A percentile compares a stretch with the other conserved stretches of the same genome.
phyloP scores from a whole-genome alignment of 2,888 invertebrate species.

The Lottia scabra region DNA sequence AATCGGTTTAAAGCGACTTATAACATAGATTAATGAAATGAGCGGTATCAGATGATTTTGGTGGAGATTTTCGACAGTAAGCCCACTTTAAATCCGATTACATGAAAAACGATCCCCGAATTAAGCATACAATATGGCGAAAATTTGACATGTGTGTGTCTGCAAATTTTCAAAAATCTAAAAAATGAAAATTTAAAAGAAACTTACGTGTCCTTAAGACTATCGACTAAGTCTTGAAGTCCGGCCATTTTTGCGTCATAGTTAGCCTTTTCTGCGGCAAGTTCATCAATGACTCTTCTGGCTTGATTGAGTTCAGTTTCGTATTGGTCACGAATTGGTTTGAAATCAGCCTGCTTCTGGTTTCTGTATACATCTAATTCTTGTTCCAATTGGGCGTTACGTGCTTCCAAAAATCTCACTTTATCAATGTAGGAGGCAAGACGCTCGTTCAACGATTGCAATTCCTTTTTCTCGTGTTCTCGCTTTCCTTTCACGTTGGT shows the following conservation, averaged over 20 bases:
- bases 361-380: slow-evolving; percentile 60
- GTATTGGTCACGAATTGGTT: slow-evolving; percentile 67
- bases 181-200: not conserved
- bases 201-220: slow-evolving; percentile 47
- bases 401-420: slow-evolving; percentile 66
- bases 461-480: slow-evolving; percentile 71
- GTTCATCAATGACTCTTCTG: slow-evolving; percentile 69
- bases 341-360: slow-evolving; percentile 56
- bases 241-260: slow-evolving; percentile 69
- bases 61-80: too few relatives aligned
- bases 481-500: slow-evolving; percentile 68
- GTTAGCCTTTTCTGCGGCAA: slow-evolving; percentile 69
- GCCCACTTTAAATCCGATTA: too few relatives aligned
- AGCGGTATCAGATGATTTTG: too few relatives aligned
- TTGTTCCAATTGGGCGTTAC: slow-evolving; percentile 61
- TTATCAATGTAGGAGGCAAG: slow-evolving; percentile 72
- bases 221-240: slow-evolving; percentile 69
- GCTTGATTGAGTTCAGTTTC: slow-evolving; percentile 70
- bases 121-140: too few relatives aligned
- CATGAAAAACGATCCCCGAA: too few relatives aligned
- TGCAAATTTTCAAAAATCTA: too few relatives aligned
- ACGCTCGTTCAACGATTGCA: slow-evolving; percentile 71
- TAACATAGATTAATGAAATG: too few relatives aligned
- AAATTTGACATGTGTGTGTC: too few relatives aligned
- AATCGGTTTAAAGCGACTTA: too few relatives aligned